phyloP scores from a whole-genome alignment of 2,797 vertebrate species.

The Poeciliopsis presidionis region DNA sequence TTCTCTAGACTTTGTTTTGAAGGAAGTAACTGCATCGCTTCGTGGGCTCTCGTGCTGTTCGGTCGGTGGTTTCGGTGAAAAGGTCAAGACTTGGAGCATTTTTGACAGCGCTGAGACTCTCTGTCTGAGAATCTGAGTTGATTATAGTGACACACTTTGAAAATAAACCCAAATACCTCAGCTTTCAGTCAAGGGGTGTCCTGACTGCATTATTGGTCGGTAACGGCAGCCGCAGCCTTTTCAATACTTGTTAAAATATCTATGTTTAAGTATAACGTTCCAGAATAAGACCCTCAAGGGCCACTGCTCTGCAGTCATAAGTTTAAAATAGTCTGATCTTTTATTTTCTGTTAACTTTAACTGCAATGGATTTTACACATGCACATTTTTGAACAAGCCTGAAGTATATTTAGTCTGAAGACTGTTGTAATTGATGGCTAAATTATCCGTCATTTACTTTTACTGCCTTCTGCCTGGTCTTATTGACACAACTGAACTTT shows the following conservation, averaged over 20 bases:
- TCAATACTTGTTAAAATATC: background rate
- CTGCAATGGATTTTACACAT: background rate
- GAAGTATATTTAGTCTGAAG: background rate
- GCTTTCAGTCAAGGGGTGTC: conserved; percentile 20
- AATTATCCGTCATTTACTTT: background rate
- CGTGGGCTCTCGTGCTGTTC: background rate
- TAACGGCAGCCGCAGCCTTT: conserved; percentile 21
- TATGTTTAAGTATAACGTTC: background rate
- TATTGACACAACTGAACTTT: background rate
- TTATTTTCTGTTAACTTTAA: background rate
- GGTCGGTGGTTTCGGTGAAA: conserved; percentile 34
- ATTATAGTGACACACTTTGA: conserved; percentile 53
- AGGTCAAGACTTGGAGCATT: conserved; percentile 41
- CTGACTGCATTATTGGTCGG: conserved; percentile 53
- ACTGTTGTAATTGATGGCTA: background rate
- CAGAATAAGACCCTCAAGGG: background rate
- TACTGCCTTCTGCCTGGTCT: background rate
- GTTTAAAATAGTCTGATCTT: background rate
- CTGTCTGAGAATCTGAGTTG: conserved; percentile 56
- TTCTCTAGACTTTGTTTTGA: background rate
- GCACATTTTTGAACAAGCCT: too few relatives aligned
- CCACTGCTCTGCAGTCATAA: background rate
- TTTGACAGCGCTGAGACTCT: conserved; percentile 47
- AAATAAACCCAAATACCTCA: conserved; percentile 50
- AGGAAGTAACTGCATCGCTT: conserved; percentile 17